These are phyloP conservation scores for Pycnomerus fuliginosus DNA, from an alignment of 2,888 invertebrate genomes.

Conservation along the genomic window DNA sequence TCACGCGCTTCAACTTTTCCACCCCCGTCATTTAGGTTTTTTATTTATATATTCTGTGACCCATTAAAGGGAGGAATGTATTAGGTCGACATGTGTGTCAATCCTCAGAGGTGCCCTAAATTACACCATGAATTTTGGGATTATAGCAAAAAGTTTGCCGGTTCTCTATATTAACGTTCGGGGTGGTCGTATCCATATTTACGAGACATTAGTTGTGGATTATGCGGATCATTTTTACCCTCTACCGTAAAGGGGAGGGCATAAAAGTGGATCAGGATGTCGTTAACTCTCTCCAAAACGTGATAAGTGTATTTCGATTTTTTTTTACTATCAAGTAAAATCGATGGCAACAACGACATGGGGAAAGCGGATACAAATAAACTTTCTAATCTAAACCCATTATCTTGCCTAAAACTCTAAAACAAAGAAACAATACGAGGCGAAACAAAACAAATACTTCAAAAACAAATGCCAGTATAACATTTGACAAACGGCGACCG, in stretches of 20 bases:
- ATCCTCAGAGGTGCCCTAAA: conserved; percentile 46
- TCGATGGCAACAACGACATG: conserved; percentile 9
- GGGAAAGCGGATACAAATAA: conserved; percentile 22
- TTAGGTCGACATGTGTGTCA: conserved; percentile 29
- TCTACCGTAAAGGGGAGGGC: conserved; percentile 20
- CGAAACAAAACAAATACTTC: conserved; percentile 39
- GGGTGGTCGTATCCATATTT: conserved; percentile 36
- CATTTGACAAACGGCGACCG: conserved; percentile 48
- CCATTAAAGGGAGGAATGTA: conserved; percentile 24
- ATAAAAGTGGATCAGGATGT: conserved; percentile 22
- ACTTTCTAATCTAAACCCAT: conserved; percentile 39
- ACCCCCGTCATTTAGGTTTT: conserved; percentile 16
- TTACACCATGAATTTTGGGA: conserved; percentile 47
- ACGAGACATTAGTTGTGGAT: conserved; percentile 30
- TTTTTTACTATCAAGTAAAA: too few relatives aligned
- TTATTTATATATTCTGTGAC: conserved; percentile 21
- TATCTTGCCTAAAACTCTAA: conserved; percentile 38
- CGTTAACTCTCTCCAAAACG: conserved; percentile 19
- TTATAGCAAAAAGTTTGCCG: conserved; percentile 44
- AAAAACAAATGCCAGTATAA: conserved; percentile 45
- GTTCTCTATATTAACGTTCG: conserved; percentile 32
- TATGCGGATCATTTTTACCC: conserved; percentile 33
- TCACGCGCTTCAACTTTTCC: conserved; percentile 13
- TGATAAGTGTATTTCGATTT: conserved; percentile 17
- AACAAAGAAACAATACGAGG: conserved; percentile 34